Evolutionary conservation across 2,113 vertebrate genomes (phyloP).

Genomic region (Noturus placidus): DNA sequence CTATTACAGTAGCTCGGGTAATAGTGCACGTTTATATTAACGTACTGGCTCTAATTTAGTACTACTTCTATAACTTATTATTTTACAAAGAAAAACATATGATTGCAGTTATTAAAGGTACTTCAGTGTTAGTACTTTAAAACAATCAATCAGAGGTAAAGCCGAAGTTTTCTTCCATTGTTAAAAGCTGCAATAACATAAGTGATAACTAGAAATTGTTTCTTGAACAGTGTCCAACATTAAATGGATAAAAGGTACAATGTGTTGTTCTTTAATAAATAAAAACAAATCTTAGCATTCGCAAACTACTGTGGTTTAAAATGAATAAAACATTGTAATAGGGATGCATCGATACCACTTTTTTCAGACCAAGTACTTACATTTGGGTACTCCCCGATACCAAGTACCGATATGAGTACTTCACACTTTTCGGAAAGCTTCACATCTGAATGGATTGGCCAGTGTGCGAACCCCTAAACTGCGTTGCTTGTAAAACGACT

Average conservation of each 20-base stretch:
- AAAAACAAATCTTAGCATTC: neutral
- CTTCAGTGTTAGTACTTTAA: neutral
- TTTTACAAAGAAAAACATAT: neutral
- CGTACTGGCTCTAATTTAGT: neutral
- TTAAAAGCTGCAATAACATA: neutral
- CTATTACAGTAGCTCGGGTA: neutral
- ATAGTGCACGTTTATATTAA: neutral
- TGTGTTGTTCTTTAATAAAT: neutral
- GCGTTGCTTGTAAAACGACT: too few relatives aligned
- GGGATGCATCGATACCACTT: too few relatives aligned
- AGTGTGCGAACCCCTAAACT: too few relatives aligned
- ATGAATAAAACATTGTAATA: neutral
- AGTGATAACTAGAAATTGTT: neutral
- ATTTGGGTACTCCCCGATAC: too few relatives aligned
- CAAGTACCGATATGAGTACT: too few relatives aligned
- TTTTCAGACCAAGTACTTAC: too few relatives aligned
- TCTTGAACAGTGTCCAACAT: neutral
- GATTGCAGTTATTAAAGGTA: neutral
- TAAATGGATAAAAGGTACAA: neutral
- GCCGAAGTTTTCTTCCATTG: neutral
- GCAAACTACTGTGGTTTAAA: neutral
- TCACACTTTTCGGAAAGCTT: too few relatives aligned
- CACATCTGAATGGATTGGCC: too few relatives aligned
- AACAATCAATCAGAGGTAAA: neutral
- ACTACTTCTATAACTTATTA: neutral